These are phyloP conservation scores for Bombus waltoni DNA, from an alignment of 1,140 invertebrate species.

Conservation along the genomic window DNA sequence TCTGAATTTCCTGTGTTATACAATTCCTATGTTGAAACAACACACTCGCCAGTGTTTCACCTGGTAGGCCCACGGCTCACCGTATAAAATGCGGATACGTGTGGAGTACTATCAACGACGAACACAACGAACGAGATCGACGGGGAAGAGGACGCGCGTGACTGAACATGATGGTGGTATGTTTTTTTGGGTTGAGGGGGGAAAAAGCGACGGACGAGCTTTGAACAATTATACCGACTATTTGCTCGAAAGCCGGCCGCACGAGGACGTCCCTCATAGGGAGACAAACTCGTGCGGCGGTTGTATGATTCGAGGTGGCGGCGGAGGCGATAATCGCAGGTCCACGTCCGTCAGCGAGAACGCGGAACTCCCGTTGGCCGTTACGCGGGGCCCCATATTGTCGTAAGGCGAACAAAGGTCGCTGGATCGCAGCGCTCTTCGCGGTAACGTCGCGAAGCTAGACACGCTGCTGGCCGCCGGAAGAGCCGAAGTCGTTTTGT, in stretches of 20 bases:
- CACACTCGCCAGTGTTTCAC: background rate
- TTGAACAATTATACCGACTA: constrained; percentile 39
- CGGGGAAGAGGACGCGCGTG: background rate
- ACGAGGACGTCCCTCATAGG: constrained; percentile 62
- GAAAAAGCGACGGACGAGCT: constrained; percentile 43
- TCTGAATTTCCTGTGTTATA: background rate
- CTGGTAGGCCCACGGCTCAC: constrained; percentile 32
- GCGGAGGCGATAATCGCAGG: constrained; percentile 81
- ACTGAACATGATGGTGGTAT: background rate
- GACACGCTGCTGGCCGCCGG: constrained; percentile 75
- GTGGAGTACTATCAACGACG: constrained; percentile 21
- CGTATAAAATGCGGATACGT: constrained; percentile 37
- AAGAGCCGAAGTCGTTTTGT: constrained; percentile 53
- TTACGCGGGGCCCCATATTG: constrained; percentile 94
- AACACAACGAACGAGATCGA: constrained; percentile 36
- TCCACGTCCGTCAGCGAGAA: constrained; percentile 88
- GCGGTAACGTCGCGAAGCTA: constrained; percentile 86
- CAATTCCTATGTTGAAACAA: background rate
- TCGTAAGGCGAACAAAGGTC: constrained; percentile 87
- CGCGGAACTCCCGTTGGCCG: constrained; percentile 91
- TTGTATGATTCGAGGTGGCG: constrained; percentile 83
- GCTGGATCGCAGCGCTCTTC: constrained; percentile 76
- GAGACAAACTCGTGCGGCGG: constrained; percentile 83
- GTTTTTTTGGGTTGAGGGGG: background rate
- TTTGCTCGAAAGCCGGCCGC: constrained; percentile 18